Percentiles rank a stretch among this genome's conserved stretches.
These are phyloP conservation scores for Nestor notabilis DNA, from an alignment of 2,113 vertebrate genomes.

Conservation along the genomic window DNA sequence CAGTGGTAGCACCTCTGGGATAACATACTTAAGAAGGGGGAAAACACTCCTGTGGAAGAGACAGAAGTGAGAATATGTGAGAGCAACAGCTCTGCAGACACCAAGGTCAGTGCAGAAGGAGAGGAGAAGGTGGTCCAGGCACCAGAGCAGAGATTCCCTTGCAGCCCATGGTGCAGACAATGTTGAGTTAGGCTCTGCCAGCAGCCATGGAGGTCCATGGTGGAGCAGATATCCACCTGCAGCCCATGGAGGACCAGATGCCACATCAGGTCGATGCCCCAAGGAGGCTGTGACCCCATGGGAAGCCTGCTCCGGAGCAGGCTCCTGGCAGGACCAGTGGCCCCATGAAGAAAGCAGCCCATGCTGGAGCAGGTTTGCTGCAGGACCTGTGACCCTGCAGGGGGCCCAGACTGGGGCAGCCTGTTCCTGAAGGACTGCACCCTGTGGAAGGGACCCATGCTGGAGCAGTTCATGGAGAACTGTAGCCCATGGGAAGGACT, in stretches of 20 bases:
- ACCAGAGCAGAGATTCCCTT: not conserved
- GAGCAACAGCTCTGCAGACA: not conserved
- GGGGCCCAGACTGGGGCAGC: not conserved
- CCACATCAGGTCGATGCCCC: not conserved
- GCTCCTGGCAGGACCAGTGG: not conserved
- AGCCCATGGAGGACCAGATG: not conserved
- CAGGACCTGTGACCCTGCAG: not conserved
- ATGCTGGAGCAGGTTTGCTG: not conserved
- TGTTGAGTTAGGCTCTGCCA: not conserved
- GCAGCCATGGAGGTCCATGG: not conserved
- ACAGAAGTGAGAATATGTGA: not conserved
- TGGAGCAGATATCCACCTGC: not conserved
- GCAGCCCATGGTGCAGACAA: not conserved
- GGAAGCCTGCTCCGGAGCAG: not conserved
- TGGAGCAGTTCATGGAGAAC: not conserved
- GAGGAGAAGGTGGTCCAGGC: not conserved
- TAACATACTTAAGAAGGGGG: not conserved
- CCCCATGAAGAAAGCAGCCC: not conserved
- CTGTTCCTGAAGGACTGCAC: not conserved
- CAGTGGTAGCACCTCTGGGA: rapidly evolving
- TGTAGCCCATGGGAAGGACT: not conserved
- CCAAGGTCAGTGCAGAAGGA: not conserved
- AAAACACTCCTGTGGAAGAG: not conserved
- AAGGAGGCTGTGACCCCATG: not conserved
- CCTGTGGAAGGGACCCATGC: not conserved